Evolutionary conservation across 2,113 vertebrate species (phyloP).

Genomic region (Neotragus moschatus): DNA sequence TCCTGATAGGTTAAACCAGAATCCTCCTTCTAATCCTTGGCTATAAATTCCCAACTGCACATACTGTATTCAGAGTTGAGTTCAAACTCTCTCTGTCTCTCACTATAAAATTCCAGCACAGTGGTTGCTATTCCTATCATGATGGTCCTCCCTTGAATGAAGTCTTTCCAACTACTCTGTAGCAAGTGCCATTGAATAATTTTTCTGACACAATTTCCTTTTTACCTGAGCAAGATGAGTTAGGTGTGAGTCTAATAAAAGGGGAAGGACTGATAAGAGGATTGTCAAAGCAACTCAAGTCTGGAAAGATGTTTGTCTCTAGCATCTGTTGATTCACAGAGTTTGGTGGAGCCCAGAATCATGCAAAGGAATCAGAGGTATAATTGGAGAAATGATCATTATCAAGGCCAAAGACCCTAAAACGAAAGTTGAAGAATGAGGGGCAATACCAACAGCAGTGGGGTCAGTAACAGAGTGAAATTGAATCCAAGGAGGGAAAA

Average conservation of each 20-base stretch:
- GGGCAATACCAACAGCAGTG: rapidly evolving
- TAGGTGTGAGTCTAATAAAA: not conserved
- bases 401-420: not conserved
- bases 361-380: not conserved
- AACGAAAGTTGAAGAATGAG: not conserved
- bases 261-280: not conserved
- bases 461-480: not conserved
- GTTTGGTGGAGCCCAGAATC: not conserved
- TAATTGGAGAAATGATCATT: rapidly evolving
- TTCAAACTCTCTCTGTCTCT: not conserved
- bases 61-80: not conserved
- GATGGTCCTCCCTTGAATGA: not conserved
- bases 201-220: not conserved
- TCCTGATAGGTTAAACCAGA: not conserved
- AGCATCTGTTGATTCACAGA: not conserved
- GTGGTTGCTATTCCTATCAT: not conserved
- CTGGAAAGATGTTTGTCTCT: not conserved
- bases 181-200: not conserved
- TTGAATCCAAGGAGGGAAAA: not conserved
- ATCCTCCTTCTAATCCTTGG: not conserved
- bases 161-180: not conserved
- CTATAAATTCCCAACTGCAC: not conserved
- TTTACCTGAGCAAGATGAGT: not conserved
- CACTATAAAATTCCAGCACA: not conserved
- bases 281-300: not conserved